Percentiles rank a stretch among this genome's conserved stretches.
Conservation (phyloP, 2,113 vertebrate genomes). For the Gopherus flavomarginatus region DNA sequence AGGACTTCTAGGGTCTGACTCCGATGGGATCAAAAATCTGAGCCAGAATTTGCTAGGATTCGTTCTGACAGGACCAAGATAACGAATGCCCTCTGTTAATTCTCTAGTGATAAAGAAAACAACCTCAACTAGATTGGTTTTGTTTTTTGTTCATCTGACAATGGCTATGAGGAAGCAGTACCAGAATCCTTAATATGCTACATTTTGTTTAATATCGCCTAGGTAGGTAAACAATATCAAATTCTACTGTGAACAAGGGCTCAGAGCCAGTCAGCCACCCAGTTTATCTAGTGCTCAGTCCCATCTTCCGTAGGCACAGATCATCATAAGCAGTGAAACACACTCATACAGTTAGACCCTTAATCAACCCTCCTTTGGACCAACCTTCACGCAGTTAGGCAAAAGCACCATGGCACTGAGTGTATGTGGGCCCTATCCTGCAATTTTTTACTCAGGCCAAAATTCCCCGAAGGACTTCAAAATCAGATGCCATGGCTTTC, state of each 20-base stretch:
- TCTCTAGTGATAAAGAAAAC: fast-evolving
- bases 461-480: not conserved
- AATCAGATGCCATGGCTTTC: not conserved
- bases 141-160: not conserved
- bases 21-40: not conserved
- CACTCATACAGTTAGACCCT: not conserved
- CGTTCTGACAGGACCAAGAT: fast-evolving
- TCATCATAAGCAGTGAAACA: not conserved
- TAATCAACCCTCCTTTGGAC: not conserved
- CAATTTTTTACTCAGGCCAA: not conserved
- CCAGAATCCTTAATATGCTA: not conserved
- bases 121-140: not conserved
- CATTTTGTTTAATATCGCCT: not conserved
- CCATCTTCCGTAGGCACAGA: not conserved
- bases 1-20: not conserved
- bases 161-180: not conserved
- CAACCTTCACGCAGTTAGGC: not conserved
- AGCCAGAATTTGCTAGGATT: not conserved
- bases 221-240: too few relatives aligned
- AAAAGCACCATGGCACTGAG: not conserved
- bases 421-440: not conserved
- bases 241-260: not conserved
- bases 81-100: not conserved
- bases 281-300: not conserved
- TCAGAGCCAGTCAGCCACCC: not conserved